These are phyloP conservation scores for Amphipyra tragopoginis DNA, from an alignment of 2,888 invertebrate genomes.

Conservation along the genomic window DNA sequence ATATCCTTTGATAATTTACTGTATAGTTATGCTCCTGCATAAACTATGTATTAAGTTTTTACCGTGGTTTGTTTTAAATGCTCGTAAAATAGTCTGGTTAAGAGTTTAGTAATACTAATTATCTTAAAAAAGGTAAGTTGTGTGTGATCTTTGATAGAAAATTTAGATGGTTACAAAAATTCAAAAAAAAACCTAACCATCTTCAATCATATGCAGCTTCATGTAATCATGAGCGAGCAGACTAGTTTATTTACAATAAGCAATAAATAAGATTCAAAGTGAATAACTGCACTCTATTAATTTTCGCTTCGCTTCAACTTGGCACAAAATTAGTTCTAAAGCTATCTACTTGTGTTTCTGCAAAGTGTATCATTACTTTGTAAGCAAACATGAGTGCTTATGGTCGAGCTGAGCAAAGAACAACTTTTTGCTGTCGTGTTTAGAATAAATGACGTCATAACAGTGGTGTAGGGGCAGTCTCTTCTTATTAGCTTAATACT, in stretches of 20 bases:
- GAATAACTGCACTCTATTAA: conserved; percentile 45
- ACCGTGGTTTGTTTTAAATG: too few species aligned
- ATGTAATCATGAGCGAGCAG: neutral
- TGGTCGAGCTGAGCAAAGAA: conserved; percentile 4
- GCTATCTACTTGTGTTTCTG: conserved; percentile 14
- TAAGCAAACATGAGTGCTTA: conserved; percentile 5
- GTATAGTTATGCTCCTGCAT: too few species aligned
- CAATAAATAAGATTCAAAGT: conserved; percentile 27
- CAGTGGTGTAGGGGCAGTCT: neutral
- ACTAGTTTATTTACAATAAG: conserved; percentile 10
- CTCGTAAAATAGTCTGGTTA: too few species aligned
- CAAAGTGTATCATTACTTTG: conserved; percentile 18
- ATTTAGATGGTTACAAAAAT: too few species aligned
- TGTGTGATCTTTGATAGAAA: too few species aligned
- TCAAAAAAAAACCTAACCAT: too few species aligned
- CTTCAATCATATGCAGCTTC: too few species aligned
- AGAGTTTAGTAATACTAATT: too few species aligned
- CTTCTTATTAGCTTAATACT: too few species aligned
- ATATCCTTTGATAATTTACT: too few species aligned
- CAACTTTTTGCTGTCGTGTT: conserved; percentile 1
- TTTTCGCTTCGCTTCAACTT: conserved; percentile 30
- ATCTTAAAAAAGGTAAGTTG: too few species aligned
- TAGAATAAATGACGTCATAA: neutral
- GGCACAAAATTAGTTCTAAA: conserved; percentile 46
- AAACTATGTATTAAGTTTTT: too few species aligned